Base-by-base conservation (phyloP, 2,113 vertebrate genomes). In the Pipra filicauda region DNA sequence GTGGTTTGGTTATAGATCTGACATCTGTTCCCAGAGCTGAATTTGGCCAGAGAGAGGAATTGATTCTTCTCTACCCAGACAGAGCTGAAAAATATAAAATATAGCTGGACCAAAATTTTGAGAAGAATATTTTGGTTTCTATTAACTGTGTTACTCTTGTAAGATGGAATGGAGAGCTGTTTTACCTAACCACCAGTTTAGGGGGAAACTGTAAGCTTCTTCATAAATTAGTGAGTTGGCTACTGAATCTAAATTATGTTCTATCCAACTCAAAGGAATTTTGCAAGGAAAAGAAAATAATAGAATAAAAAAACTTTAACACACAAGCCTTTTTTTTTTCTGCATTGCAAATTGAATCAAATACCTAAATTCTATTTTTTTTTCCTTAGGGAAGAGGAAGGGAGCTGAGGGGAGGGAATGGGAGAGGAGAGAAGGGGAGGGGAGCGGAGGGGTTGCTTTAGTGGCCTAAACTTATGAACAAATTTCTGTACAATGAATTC, bases 91-190 rank as follows among this genome's bases (percentile, higher is more conserved):
- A 30, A 41, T 22, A 51, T 9, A 14, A 82, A 79, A 67, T 67
- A 43, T 6, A 55, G 1, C 11, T 35, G 6, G 7, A 35, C 2
- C 2, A n/a, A n/a, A n/a, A n/a, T n/a, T 75, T 64, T 72, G 7
- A 67, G 27, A 69, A 67, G 4, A 26, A 5, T 31, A 37, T 27
- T 72, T 70, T 49, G 4, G 4, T 71, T 87, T 54, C 20, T 54
- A 67, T n/a, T 73, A 58, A 41, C 66, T 66, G 3, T 15, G 23
- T 78, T 18, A 48, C 2, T 37, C 8, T 85, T 22, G 37, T 54
- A 66, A 85, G 21, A 57, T 12, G 5, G 11, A 66, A 54, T n/a
- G 22, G 5, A 62, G 15, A 62, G 3, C 13, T 62, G 11, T 58
- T 49, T 19, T 61, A 28, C 11, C 1, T 62, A 35, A 65, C 5